Evolutionary conservation across 2,888 invertebrate genomes (phyloP).

Genomic region (Amiota mariae): DNA sequence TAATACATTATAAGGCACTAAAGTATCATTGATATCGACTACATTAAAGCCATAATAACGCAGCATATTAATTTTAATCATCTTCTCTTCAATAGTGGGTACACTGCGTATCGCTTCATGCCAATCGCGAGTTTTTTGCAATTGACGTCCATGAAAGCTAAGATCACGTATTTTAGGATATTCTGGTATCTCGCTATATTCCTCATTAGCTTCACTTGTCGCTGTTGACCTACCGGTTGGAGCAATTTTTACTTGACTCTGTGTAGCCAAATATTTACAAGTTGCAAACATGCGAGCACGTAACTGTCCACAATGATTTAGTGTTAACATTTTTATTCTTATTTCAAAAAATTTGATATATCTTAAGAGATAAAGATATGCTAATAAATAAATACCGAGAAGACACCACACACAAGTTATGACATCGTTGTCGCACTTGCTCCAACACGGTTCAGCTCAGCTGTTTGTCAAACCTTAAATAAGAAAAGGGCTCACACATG

Average conservation of each 20-base stretch:
- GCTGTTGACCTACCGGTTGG: neutral
- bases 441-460: too few relatives aligned
- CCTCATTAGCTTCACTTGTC: constrained; percentile 40
- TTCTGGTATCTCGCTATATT: constrained; percentile 57
- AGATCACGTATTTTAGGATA: constrained; percentile 74
- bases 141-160: constrained; percentile 74
- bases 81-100: constrained; percentile 87
- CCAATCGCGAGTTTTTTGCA: constrained; percentile 74
- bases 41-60: constrained; percentile 85
- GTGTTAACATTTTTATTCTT: constrained; percentile 47
- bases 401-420: too few relatives aligned
- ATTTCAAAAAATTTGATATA: constrained; percentile 8
- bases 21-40: constrained; percentile 77
- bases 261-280: constrained; percentile 39
- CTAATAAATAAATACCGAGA: too few relatives aligned
- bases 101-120: constrained; percentile 78
- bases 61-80: constrained; percentile 87
- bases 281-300: constrained; percentile 41
- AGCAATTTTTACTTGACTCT: constrained; percentile 27
- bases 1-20: constrained; percentile 80
- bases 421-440: too few relatives aligned
- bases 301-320: constrained; percentile 48
- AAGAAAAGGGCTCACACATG: too few relatives aligned
- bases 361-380: too few relatives aligned
- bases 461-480: too few relatives aligned